Conservation (phyloP, 1,140 invertebrate species). For the Drosophila asahinai region DNA sequence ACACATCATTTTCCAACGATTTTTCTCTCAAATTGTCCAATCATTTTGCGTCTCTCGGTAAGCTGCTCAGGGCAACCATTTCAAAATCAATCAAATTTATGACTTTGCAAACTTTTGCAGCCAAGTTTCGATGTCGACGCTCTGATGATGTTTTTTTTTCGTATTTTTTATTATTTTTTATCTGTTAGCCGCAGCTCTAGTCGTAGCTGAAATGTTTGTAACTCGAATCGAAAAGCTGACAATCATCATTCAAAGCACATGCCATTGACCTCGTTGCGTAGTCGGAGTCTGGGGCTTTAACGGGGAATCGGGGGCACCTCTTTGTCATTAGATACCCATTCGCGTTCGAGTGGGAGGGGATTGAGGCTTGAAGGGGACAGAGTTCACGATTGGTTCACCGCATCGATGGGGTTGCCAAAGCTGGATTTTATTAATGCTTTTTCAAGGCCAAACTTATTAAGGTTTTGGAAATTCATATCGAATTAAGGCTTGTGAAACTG, state of each 20-base stretch:
- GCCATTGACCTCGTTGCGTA: conserved; percentile 62
- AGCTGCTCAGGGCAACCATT: conserved; percentile 56
- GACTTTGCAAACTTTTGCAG: conserved; percentile 62
- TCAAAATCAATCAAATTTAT: conserved; percentile 67
- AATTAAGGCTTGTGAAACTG: conserved; percentile 15
- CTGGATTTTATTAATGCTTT: conserved; percentile 36
- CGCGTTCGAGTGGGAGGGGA: neutral
- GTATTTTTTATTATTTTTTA: conserved; percentile 10
- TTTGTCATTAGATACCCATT: conserved; percentile 47
- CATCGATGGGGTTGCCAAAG: conserved; percentile 29
- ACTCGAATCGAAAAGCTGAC: conserved; percentile 56
- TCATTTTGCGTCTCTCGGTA: conserved; percentile 22
- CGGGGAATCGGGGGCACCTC: conserved; percentile 21
- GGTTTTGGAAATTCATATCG: conserved; percentile 2
- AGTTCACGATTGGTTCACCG: conserved; percentile 31
- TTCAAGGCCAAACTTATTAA: conserved; percentile 31
- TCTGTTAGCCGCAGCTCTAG: conserved; percentile 34
- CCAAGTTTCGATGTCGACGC: conserved; percentile 39
- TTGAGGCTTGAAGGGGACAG: neutral
- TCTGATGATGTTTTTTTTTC: conserved; percentile 11
- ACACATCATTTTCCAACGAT: conserved; percentile 54
- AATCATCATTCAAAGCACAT: conserved; percentile 58
- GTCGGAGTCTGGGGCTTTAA: conserved; percentile 34
- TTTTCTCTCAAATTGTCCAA: conserved; percentile 39
- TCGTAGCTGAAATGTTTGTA: conserved; percentile 43